phyloP scores from a whole-genome alignment of 2,888 invertebrate species.

The Furcula furcula region DNA sequence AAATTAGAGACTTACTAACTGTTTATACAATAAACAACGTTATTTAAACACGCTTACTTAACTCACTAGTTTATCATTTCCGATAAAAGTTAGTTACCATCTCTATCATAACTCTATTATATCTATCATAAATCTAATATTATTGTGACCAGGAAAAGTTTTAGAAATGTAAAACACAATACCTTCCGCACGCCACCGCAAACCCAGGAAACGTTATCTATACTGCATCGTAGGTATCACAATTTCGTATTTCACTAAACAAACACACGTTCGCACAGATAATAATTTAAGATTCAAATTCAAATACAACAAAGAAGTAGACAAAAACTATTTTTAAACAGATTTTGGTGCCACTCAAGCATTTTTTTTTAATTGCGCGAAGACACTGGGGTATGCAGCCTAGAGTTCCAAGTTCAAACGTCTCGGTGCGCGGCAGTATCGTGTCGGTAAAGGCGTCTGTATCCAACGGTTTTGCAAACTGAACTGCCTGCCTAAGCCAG shows the following conservation, averaged over 20 bases:
- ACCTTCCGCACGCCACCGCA: constrained; percentile 57
- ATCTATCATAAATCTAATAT: no score
- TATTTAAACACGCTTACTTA: no score
- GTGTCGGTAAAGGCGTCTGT: constrained; percentile 45
- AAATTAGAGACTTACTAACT: no score
- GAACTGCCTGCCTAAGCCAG: no score
- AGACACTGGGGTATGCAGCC: constrained; percentile 12
- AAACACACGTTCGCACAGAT: constrained; percentile 52
- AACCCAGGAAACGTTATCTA: constrained; percentile 61
- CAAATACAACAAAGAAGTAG: constrained; percentile 15
- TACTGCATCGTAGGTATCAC: constrained; percentile 56
- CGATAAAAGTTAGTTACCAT: no score
- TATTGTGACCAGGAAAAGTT: constrained; percentile 3
- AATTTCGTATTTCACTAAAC: constrained; percentile 53
- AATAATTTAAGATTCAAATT: constrained; percentile 24
- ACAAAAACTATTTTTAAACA: constrained; percentile 14
- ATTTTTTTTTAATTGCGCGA: constrained; percentile 13
- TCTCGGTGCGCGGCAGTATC: constrained; percentile 27
- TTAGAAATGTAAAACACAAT: constrained; percentile 38
- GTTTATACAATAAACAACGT: no score
- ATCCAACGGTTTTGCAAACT: constrained; percentile 44
- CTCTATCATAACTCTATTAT: no score
- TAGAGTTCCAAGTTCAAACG: constrained; percentile 30
- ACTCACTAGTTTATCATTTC: no score
- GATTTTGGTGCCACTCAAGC: constrained; percentile 14